These are phyloP conservation scores for Drosophila sp. DNA, from an alignment of 1,140 invertebrate genomes.

Conservation along the genomic window DNA sequence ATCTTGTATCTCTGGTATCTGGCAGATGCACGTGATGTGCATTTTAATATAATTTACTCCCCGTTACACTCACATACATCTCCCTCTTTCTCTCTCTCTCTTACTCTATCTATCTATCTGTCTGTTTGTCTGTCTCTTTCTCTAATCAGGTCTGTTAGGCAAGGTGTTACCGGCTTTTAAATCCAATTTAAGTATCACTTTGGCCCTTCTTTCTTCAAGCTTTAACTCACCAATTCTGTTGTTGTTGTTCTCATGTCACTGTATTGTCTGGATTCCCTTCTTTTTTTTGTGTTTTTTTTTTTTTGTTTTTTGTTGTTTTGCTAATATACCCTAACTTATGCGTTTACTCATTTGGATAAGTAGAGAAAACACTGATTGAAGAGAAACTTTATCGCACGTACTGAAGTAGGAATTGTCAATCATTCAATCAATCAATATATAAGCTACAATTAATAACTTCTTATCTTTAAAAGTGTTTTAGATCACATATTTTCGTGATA, in stretches of 20 bases:
- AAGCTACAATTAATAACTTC: too few species aligned
- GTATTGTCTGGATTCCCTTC: conserved; percentile 20
- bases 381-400: too few species aligned
- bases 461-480: too few species aligned
- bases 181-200: conserved; percentile 19
- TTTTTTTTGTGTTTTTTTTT: conserved; percentile 22
- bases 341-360: background rate
- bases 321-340: background rate
- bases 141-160: conserved; percentile 15
- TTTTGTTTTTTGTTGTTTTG: conserved; percentile 3
- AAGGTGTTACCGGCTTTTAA: conserved; percentile 16
- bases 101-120: conserved; percentile 19
- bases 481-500: too few species aligned
- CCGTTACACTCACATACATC: conserved; percentile 38
- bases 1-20: conserved; percentile 28
- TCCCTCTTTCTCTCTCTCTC: conserved; percentile 21
- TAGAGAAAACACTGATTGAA: background rate
- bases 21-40: conserved; percentile 46
- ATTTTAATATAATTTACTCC: conserved; percentile 54
- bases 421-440: too few species aligned
- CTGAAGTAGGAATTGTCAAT: too few species aligned
- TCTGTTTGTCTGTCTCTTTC: conserved; percentile 13
- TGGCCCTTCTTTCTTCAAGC: background rate
- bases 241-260: conserved; percentile 33
- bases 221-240: conserved; percentile 9